phyloP scores from a whole-genome alignment of 2,888 invertebrate species.

The Drosophila tripunctata region DNA sequence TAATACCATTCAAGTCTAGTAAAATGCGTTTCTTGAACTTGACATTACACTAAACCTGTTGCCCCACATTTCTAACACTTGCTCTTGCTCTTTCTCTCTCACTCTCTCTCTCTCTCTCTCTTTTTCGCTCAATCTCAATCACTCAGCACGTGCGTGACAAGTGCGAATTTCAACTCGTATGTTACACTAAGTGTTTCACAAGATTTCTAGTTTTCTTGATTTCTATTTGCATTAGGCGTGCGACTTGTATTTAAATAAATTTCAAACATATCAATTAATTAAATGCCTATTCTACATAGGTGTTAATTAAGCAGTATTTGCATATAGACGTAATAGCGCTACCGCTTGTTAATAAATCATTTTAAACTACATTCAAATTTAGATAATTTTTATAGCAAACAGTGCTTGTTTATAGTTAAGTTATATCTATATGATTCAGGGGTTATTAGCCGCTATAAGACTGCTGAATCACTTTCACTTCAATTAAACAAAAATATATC shows the following conservation, averaged over 20 bases:
- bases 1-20: background rate
- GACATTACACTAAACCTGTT: conserved; percentile 58
- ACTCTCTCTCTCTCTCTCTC: conserved; percentile 1
- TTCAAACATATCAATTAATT: conserved; percentile 41
- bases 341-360: background rate
- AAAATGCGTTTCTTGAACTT: conserved; percentile 79
- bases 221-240: conserved; percentile 1
- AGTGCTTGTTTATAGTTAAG: background rate
- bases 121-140: conserved; percentile 21
- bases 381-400: background rate
- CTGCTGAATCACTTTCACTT: conserved; percentile 27
- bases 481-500: conserved; percentile 10
- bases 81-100: background rate
- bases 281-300: conserved; percentile 16
- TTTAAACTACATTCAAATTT: background rate
- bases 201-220: conserved; percentile 24
- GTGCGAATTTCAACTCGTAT: conserved; percentile 27
- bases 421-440: conserved; percentile 1
- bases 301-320: conserved; percentile 44
- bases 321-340: background rate
- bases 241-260: conserved; percentile 4
- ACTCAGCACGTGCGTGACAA: conserved; percentile 61
- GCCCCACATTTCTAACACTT: conserved; percentile 25
- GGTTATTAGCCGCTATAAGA: conserved; percentile 4
- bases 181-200: conserved; percentile 37